Conservation (phyloP, 30 jellyfish, hydroid and myxozoan species). For the Aurelia coerulea region DNA sequence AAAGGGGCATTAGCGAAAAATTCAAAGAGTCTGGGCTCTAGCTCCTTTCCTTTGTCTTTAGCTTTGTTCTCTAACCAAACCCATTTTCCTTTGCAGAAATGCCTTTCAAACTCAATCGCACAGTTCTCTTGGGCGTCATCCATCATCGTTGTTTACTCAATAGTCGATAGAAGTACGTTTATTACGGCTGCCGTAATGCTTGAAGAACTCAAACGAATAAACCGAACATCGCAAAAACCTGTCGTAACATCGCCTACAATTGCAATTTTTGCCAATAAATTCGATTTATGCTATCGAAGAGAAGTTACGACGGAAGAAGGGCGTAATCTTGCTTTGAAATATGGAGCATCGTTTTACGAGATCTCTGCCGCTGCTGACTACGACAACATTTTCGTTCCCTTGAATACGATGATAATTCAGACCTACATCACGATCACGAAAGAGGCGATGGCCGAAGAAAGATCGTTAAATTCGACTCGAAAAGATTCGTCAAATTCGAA, state of each 20-base stretch:
- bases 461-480: neutral
- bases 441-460: constrained; percentile 33
- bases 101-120: constrained; percentile 28
- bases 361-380: constrained; percentile 91
- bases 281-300: constrained; percentile 86
- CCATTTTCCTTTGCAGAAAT: no score
- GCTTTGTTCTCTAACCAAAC: no score
- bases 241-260: constrained; percentile 38
- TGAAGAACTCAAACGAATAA: constrained; percentile 58
- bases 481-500: neutral
- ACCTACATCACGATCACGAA: constrained; percentile 48
- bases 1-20: no score
- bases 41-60: no score
- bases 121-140: constrained; percentile 82
- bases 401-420: constrained; percentile 71
- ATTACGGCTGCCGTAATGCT: constrained; percentile 76
- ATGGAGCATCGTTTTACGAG: constrained; percentile 87
- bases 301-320: constrained; percentile 88
- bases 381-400: constrained; percentile 68
- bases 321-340: constrained; percentile 69
- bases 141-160: constrained; percentile 85
- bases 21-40: no score
- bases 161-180: constrained; percentile 79
- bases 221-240: constrained; percentile 5
- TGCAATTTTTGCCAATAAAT: constrained; percentile 79